phyloP scores from a whole-genome alignment of 2,888 invertebrate species.

The Rotaria magnacalcarata region DNA sequence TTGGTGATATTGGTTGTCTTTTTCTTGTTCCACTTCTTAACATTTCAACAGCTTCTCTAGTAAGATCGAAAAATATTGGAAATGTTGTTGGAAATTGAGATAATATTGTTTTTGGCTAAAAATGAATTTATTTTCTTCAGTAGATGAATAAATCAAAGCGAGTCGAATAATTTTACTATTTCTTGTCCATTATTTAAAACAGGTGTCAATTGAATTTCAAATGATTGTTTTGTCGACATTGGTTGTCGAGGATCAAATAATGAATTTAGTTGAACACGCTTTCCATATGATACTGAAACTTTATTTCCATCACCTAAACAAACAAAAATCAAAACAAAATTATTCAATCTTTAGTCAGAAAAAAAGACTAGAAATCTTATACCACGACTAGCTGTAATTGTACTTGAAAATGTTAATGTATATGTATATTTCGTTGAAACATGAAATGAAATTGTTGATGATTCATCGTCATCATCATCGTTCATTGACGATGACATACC shows the following conservation, averaged over 20 bases:
- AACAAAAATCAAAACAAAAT: not conserved
- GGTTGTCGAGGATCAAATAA: not conserved
- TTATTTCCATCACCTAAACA: not conserved
- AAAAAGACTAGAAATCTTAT: not conserved
- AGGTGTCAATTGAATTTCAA: constrained; percentile 6
- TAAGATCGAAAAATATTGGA: not conserved
- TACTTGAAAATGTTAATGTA: constrained; percentile 30
- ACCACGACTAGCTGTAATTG: not conserved
- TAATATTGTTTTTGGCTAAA: not conserved
- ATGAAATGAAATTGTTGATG: constrained; percentile 25
- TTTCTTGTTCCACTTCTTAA: not conserved
- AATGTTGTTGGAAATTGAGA: constrained; percentile 11
- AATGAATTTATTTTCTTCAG: not conserved
- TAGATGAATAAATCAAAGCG: too few relatives aligned
- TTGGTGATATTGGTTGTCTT: not conserved
- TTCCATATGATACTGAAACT: not conserved
- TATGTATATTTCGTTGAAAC: constrained; percentile 21
- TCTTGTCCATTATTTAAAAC: not conserved
- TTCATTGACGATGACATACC: not conserved
- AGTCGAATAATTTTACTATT: not conserved
- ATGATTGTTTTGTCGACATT: not conserved
- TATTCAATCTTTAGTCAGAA: not conserved
- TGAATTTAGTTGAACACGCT: not conserved
- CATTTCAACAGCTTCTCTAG: not conserved
- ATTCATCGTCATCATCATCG: not conserved